A percentile compares a stretch with the other conserved stretches of the same genome.
Conservation (phyloP, 2,113 vertebrate species). For the Ceratotherium simum region DNA sequence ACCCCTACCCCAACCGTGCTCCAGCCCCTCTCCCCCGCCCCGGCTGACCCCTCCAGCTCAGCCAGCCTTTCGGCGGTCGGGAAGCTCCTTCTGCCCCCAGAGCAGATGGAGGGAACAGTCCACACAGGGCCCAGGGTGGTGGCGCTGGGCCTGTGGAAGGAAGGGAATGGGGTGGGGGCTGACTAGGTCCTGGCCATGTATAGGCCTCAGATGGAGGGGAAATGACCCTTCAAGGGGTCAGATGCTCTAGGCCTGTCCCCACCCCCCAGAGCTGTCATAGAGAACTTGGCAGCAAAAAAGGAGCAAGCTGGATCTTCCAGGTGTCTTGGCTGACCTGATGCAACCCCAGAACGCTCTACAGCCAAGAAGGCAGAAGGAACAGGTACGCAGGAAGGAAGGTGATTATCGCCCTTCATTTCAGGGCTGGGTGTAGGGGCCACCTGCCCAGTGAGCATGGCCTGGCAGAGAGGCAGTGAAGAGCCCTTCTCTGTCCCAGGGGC, state of each 20-base stretch:
- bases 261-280: not conserved
- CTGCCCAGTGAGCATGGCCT: not conserved
- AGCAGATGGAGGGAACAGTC: not conserved
- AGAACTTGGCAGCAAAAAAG: not conserved
- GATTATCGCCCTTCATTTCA: not conserved
- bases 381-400: not conserved
- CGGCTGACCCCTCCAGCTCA: not conserved
- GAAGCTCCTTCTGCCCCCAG: not conserved
- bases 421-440: not conserved
- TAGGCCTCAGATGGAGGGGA: not conserved
- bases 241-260: not conserved
- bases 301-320: not conserved
- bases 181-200: not conserved
- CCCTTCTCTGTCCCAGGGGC: not conserved
- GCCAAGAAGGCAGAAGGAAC: constrained; percentile 1
- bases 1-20: not conserved
- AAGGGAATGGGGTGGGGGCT: not conserved
- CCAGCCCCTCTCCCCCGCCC: not conserved
- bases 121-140: no score
- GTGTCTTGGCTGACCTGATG: constrained; percentile 37
- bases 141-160: not conserved
- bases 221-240: not conserved
- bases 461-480: not conserved
- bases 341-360: constrained; percentile 32
- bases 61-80: not conserved